These are phyloP conservation scores for Corvus hawaiiensis DNA, from an alignment of 2,113 vertebrate species.

Conservation along the genomic window DNA sequence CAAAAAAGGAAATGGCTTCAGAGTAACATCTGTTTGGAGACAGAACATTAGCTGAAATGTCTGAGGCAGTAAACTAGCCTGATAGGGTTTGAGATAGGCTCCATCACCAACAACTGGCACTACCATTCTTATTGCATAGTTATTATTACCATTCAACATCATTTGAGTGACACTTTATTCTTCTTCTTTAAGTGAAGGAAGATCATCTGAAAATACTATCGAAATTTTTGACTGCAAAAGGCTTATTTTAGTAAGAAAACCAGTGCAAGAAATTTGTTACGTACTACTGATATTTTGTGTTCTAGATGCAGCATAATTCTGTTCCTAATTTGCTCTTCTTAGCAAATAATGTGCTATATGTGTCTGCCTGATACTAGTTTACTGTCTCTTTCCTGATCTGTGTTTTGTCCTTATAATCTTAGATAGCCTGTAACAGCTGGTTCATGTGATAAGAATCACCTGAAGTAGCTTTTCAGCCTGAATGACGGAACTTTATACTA, in stretches of 20 bases:
- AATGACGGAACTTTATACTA: background rate
- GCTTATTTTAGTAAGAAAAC: background rate
- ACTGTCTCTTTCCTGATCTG: background rate
- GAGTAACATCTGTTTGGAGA: background rate
- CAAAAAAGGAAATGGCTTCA: background rate
- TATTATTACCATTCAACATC: background rate
- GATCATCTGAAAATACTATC: background rate
- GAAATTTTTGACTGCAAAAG: background rate
- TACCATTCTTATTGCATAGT: background rate
- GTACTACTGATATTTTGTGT: background rate
- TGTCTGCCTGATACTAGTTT: background rate
- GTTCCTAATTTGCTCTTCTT: background rate
- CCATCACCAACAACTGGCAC: background rate
- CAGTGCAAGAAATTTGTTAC: background rate
- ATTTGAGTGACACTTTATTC: background rate
- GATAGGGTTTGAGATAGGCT: background rate
- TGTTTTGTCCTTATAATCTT: background rate
- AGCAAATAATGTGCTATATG: background rate
- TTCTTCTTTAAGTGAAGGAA: background rate
- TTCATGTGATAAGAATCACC: background rate
- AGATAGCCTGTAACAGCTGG: background rate
- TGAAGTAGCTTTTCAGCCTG: background rate
- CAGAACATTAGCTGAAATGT: background rate
- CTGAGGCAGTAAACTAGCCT: background rate
- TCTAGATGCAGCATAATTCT: background rate